Conservation (phyloP, 1,140 invertebrate genomes). For the Drosophila obscura region DNA sequence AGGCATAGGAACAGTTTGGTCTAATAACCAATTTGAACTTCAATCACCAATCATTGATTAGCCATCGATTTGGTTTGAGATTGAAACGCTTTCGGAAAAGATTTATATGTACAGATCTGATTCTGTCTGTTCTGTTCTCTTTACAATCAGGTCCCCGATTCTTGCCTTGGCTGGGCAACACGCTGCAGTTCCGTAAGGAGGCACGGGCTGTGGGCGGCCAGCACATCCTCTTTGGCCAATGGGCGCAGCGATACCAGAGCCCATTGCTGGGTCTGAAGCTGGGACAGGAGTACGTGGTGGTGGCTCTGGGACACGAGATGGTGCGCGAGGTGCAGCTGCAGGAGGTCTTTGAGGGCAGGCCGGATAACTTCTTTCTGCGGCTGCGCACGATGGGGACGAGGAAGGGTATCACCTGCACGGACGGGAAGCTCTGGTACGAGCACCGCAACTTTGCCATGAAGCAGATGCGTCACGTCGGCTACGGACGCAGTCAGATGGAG, state of each 20-base stretch:
- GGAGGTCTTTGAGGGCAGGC: slow-evolving; percentile 89
- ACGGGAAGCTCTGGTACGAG: slow-evolving; percentile 90
- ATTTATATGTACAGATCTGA: neutral
- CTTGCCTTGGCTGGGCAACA: slow-evolving; percentile 88
- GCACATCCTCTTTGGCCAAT: slow-evolving; percentile 86
- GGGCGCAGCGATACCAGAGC: slow-evolving; percentile 87
- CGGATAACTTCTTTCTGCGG: slow-evolving; percentile 89
- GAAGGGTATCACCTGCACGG: slow-evolving; percentile 89
- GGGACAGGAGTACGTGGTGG: slow-evolving; percentile 86
- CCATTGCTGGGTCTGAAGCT: slow-evolving; percentile 88
- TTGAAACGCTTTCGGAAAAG: too few relatives aligned
- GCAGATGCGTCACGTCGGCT: slow-evolving; percentile 89
- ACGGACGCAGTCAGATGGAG: slow-evolving; percentile 90
- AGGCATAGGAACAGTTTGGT: neutral
- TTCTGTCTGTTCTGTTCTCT: neutral
- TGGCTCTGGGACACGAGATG: slow-evolving; percentile 86
- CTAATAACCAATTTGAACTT: neutral
- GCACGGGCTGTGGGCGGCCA: slow-evolving; percentile 86
- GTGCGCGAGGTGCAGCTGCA: slow-evolving; percentile 86
- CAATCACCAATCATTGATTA: neutral
- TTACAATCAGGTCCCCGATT: slow-evolving; percentile 87
- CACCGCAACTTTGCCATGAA: slow-evolving; percentile 90
- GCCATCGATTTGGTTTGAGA: neutral
- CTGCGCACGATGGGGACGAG: slow-evolving; percentile 88
- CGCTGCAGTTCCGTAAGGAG: slow-evolving; percentile 85